A percentile compares a stretch with the other conserved stretches of the same genome.
Conservation (phyloP, 1,140 invertebrate species). For the Dendroctonus ponderosae region DNA sequence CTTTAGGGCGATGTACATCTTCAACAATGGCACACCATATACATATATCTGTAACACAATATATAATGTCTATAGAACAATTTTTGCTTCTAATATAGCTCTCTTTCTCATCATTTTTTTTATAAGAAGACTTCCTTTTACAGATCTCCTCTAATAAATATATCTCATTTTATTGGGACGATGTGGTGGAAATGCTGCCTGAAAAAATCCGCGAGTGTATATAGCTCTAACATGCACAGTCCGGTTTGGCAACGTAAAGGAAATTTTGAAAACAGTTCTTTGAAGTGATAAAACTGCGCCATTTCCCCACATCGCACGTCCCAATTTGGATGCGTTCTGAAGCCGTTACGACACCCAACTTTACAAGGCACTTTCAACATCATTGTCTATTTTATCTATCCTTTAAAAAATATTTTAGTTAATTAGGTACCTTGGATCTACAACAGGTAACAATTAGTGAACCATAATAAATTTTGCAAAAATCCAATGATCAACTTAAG, state of each 20-base stretch:
- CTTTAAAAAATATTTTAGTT: slow-evolving; percentile 6
- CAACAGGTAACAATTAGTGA: slow-evolving; percentile 11
- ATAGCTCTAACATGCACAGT: too few species aligned
- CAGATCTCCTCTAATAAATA: slow-evolving; percentile 38
- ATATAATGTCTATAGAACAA: slow-evolving; percentile 43
- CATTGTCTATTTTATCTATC: slow-evolving; percentile 34
- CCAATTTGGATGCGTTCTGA: not conserved
- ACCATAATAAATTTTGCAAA: too few species aligned
- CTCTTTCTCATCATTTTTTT: slow-evolving; percentile 13
- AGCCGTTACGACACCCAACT: not conserved
- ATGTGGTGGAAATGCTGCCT: not conserved
- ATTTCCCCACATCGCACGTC: not conserved
- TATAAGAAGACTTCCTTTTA: slow-evolving; percentile 39
- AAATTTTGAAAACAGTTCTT: not conserved
- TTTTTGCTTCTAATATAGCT: slow-evolving; percentile 33
- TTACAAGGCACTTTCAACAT: slow-evolving; percentile 40
- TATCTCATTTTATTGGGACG: slow-evolving; percentile 38
- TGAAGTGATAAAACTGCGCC: not conserved
- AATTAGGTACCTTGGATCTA: slow-evolving; percentile 16
- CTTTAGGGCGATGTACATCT: slow-evolving; percentile 43
- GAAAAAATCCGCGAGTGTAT: too few species aligned
- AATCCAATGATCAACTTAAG: not conserved
- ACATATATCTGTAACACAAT: slow-evolving; percentile 50
- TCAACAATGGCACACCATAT: slow-evolving; percentile 51
- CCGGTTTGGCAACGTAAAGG: not conserved